phyloP scores from a whole-genome alignment of 1,140 invertebrate genomes.

The Zaprionus vittiger region DNA sequence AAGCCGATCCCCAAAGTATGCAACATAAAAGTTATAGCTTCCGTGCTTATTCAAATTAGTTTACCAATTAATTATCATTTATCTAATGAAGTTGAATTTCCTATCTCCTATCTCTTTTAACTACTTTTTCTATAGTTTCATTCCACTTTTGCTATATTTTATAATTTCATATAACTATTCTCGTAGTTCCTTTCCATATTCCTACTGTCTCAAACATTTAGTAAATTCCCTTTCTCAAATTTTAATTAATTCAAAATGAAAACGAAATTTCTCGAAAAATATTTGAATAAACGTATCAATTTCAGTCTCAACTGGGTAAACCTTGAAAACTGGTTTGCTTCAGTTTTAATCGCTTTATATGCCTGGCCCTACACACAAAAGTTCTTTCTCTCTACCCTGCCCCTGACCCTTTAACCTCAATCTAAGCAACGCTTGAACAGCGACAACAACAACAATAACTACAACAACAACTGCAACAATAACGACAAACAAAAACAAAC shows the following conservation, averaged over 20 bases:
- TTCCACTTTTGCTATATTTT: no score
- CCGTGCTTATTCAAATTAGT: no score
- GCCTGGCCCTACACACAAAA: conserved; percentile 12
- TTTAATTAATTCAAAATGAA: neutral
- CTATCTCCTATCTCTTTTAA: no score
- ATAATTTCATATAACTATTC: no score
- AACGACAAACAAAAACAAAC: conserved; percentile 10
- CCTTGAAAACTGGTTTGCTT: conserved; percentile 14
- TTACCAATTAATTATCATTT: no score
- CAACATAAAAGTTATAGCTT: no score
- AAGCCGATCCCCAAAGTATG: no score
- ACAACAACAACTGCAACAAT: conserved; percentile 14
- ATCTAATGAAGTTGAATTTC: no score
- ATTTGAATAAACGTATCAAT: conserved; percentile 9
- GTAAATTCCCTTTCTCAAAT: neutral
- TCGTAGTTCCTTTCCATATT: neutral
- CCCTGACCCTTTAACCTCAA: conserved; percentile 60
- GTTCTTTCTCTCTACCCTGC: conserved; percentile 17
- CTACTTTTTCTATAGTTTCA: no score
- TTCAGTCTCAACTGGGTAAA: neutral
- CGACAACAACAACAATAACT: neutral
- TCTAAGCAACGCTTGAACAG: conserved; percentile 34
- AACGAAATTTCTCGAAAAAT: neutral
- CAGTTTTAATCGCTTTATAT: conserved; percentile 26
- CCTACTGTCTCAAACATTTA: neutral